Conservation (phyloP, 1,140 invertebrate genomes). For the Aphis gossypii region DNA sequence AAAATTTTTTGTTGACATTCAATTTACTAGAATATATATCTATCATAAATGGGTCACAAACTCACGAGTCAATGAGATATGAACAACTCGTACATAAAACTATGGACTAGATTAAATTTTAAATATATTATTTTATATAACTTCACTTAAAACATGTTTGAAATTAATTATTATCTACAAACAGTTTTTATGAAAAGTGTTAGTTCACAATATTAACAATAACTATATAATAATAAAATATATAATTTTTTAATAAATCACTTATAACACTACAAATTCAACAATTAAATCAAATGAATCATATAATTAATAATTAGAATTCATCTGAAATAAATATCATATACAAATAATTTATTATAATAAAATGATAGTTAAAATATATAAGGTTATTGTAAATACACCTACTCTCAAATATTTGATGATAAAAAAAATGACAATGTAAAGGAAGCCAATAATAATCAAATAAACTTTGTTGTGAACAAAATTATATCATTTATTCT, state of each 20-base stretch:
- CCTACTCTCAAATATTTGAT: too few relatives aligned
- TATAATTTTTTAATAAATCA: neutral
- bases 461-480: too few relatives aligned
- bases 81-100: too few relatives aligned
- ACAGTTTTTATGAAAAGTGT: neutral
- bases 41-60: too few relatives aligned
- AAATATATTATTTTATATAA: neutral
- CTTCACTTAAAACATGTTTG: neutral
- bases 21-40: too few relatives aligned
- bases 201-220: neutral
- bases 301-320: neutral
- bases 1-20: too few relatives aligned
- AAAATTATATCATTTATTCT: too few relatives aligned
- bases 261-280: neutral
- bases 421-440: too few relatives aligned
- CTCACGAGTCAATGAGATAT: too few relatives aligned
- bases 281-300: neutral
- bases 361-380: neutral
- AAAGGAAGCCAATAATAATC: too few relatives aligned
- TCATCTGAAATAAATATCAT: neutral
- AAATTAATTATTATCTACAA: neutral
- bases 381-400: too few relatives aligned
- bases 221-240: neutral
- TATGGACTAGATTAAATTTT: neutral
- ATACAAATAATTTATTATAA: constrained; percentile 13